Conservation (phyloP, 2,113 vertebrate genomes). For the Pogona vitticeps region DNA sequence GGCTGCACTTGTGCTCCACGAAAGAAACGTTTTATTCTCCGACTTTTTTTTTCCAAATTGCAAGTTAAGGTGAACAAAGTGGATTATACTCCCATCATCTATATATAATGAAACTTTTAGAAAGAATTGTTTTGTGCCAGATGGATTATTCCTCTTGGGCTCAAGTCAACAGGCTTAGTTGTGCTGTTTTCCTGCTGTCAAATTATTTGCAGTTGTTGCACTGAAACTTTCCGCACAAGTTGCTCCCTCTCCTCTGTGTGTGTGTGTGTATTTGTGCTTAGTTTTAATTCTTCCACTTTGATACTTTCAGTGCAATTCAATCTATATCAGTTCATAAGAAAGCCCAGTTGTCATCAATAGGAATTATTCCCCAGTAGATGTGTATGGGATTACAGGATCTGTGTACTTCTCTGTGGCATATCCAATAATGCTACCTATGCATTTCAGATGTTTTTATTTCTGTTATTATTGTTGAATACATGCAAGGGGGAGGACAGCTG, state of each 20-base stretch:
- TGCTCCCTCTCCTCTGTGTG: background rate
- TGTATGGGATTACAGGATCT: background rate
- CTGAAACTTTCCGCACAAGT: background rate
- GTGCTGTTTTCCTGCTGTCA: background rate
- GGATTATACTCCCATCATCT: conserved; percentile 9
- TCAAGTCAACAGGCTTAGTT: conserved; percentile 15
- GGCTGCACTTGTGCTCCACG: conserved; percentile 72
- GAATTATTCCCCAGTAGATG: background rate
- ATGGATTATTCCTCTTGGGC: background rate
- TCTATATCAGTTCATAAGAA: background rate
- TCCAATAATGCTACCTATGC: no score
- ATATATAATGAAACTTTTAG: background rate
- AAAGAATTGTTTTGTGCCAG: background rate
- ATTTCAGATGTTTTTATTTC: no score
- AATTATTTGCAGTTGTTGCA: background rate
- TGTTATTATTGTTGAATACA: background rate
- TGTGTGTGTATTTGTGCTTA: no score
- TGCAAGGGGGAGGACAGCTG: conserved; percentile 4
- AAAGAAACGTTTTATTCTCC: conserved; percentile 65
- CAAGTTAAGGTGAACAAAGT: conserved; percentile 39
- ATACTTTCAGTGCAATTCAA: background rate
- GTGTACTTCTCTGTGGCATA: background rate
- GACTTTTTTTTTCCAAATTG: background rate
- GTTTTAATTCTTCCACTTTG: background rate
- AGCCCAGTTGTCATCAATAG: background rate